phyloP scores from a whole-genome alignment of 2,113 vertebrate genomes.

The Lucifuga dentata region DNA sequence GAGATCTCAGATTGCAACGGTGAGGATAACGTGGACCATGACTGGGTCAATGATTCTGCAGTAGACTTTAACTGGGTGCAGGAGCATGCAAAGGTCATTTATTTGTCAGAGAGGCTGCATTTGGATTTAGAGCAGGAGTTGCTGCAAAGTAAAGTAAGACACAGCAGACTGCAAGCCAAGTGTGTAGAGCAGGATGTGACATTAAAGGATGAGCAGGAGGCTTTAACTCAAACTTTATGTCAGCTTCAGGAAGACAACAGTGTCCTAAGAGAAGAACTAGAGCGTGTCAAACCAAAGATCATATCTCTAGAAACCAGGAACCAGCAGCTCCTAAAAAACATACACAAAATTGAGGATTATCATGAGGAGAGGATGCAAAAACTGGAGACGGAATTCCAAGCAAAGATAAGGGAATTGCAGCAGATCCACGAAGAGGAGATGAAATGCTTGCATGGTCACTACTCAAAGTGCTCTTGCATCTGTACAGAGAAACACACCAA shows the following conservation, averaged over 20 bases:
- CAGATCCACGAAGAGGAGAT: constrained; percentile 89
- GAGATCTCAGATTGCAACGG: constrained; percentile 67
- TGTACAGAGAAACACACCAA: constrained; percentile 45
- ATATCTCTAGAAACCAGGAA: constrained; percentile 75
- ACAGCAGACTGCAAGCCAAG: constrained; percentile 71
- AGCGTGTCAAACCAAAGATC: constrained; percentile 80
- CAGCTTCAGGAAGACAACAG: constrained; percentile 84
- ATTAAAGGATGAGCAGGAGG: constrained; percentile 82
- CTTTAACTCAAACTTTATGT: constrained; percentile 80
- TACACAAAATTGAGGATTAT: constrained; percentile 80
- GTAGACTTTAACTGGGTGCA: constrained; percentile 83
- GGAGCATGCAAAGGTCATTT: constrained; percentile 88
- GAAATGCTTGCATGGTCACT: constrained; percentile 84
- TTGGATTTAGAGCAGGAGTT: constrained; percentile 83
- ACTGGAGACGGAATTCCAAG: constrained; percentile 87
- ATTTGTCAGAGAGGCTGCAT: constrained; percentile 83
- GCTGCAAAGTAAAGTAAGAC: constrained; percentile 72
- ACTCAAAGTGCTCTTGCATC: constrained; percentile 52
- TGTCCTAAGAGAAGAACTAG: constrained; percentile 81
- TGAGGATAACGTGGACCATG: constrained; percentile 42
- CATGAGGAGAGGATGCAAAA: constrained; percentile 85
- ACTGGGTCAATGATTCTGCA: constrained; percentile 29
- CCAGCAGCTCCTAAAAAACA: constrained; percentile 81
- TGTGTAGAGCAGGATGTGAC: constrained; percentile 80
- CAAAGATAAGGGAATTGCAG: constrained; percentile 88